phyloP scores from a whole-genome alignment of 2,888 invertebrate genomes.

The Callyntrura guangdongensis region DNA sequence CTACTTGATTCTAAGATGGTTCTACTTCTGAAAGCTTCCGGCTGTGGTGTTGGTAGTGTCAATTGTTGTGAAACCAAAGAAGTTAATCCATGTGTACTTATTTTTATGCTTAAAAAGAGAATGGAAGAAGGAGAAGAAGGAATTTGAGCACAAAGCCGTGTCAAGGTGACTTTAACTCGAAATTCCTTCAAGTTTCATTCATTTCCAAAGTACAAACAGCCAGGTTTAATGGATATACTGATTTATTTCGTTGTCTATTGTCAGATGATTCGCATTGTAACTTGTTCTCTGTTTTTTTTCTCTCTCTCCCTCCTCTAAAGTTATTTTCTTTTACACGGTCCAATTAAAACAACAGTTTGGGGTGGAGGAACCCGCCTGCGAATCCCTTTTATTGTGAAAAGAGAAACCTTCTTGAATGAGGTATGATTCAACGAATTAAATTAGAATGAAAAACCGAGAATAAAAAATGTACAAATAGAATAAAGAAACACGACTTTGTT shows the following conservation, averaged over 20 bases:
- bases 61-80: slow-evolving; percentile 28
- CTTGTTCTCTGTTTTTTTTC: slow-evolving; percentile 39
- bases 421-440: slow-evolving; percentile 77
- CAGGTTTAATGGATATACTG: slow-evolving; percentile 58
- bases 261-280: slow-evolving; percentile 69
- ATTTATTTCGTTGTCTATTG: slow-evolving; percentile 64
- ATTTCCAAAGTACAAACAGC: slow-evolving; percentile 59
- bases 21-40: slow-evolving; percentile 69
- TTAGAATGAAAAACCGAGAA: slow-evolving; percentile 49
- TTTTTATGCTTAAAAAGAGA: slow-evolving; percentile 15
- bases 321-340: slow-evolving; percentile 75
- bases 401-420: slow-evolving; percentile 59
- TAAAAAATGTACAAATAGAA: slow-evolving; percentile 17
- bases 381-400: slow-evolving; percentile 66
- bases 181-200: slow-evolving; percentile 74
- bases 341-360: slow-evolving; percentile 82
- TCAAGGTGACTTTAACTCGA: slow-evolving; percentile 62
- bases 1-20: slow-evolving; percentile 8
- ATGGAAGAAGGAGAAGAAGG: slow-evolving; percentile 44
- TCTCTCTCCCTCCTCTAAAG: no score
- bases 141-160: slow-evolving; percentile 69
- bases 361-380: slow-evolving; percentile 70
- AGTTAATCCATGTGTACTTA: slow-evolving; percentile 19
- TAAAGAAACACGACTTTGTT: slow-evolving; percentile 50
- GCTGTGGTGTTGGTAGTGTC: slow-evolving; percentile 59